Evolutionary conservation across 2,113 vertebrate genomes (phyloP).

Genomic region (Sceloporus tristichus): DNA sequence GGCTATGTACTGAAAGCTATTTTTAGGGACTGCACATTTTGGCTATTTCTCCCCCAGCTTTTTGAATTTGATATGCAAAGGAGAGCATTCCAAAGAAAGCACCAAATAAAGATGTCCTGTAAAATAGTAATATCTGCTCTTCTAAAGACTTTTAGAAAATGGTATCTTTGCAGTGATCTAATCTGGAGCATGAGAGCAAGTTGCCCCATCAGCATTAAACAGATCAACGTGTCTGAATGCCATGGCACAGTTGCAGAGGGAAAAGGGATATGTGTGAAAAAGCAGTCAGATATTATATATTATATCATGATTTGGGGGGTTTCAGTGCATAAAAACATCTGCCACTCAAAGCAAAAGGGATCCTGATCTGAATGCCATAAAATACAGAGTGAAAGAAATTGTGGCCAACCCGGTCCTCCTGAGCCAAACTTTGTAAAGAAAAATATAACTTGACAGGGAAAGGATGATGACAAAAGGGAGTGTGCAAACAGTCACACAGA

Average conservation of each 20-base stretch:
- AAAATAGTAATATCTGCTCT: not conserved
- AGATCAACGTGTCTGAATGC: not conserved
- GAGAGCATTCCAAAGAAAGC: not conserved
- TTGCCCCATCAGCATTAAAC: not conserved
- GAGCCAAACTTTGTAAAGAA: constrained; percentile 20
- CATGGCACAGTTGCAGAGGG: not conserved
- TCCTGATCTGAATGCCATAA: not conserved
- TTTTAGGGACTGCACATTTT: not conserved
- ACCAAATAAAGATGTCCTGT: constrained; percentile 20
- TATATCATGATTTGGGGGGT: not conserved
- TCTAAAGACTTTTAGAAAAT: not conserved
- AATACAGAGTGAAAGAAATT: constrained; percentile 13
- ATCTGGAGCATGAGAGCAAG: not conserved
- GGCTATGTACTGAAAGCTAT: not conserved
- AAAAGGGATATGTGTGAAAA: not conserved
- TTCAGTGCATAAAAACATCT: constrained; percentile 1
- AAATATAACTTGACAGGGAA: constrained; percentile 33
- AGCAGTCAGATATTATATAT: not conserved
- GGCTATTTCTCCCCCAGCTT: not conserved
- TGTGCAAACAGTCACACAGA: not conserved
- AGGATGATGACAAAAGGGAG: constrained; percentile 36
- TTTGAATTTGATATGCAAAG: not conserved
- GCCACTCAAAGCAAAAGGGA: not conserved
- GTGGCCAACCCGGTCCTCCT: not conserved
- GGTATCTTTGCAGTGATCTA: not conserved